Percentiles rank a stretch among this genome's conserved stretches.
Evolutionary conservation across 2,797 vertebrate species (phyloP).

Genomic region (Liparis tanakae): DNA sequence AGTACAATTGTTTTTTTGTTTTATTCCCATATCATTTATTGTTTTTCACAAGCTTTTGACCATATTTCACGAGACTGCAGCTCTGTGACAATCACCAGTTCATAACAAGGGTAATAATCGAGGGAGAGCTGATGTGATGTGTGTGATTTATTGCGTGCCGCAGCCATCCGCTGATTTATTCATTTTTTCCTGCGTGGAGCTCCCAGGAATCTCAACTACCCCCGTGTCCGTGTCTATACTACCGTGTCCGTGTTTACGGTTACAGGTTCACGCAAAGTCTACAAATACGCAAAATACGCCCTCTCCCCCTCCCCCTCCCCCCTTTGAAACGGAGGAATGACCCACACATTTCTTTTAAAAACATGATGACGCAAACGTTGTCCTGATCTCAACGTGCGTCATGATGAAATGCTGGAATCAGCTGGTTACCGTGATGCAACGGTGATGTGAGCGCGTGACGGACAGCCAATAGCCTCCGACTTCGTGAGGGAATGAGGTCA

Average conservation of each 20-base stretch:
- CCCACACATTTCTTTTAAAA: slow-evolving; percentile 59
- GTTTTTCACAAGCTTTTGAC: background rate
- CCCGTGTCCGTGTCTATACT: slow-evolving; percentile 38
- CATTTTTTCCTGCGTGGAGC: slow-evolving; percentile 38
- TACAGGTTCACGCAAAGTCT: background rate
- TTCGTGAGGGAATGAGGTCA: slow-evolving; percentile 33
- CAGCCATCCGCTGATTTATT: slow-evolving; percentile 45
- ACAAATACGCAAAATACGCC: background rate
- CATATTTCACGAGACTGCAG: slow-evolving; percentile 35
- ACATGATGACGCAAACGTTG: slow-evolving; percentile 70
- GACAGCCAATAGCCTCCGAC: slow-evolving; percentile 31
- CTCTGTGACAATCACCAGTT: slow-evolving; percentile 35
- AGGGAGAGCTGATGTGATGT: slow-evolving; percentile 12
- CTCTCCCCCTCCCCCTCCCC: background rate
- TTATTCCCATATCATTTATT: background rate
- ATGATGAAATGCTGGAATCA: slow-evolving; percentile 61
- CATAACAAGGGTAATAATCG: background rate
- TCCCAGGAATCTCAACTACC: slow-evolving; percentile 27
- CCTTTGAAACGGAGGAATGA: slow-evolving; percentile 26
- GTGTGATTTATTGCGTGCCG: slow-evolving; percentile 70
- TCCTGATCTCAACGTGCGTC: slow-evolving; percentile 74
- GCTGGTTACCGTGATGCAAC: slow-evolving; percentile 28
- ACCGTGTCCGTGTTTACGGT: slow-evolving; percentile 34
- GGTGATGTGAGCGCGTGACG: slow-evolving; percentile 26
- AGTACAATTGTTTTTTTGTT: background rate